Evolutionary conservation across 2,888 invertebrate species (phyloP), one percentile per base, ranked within the genome.

Genomic region (Cenopis cana): DNA sequence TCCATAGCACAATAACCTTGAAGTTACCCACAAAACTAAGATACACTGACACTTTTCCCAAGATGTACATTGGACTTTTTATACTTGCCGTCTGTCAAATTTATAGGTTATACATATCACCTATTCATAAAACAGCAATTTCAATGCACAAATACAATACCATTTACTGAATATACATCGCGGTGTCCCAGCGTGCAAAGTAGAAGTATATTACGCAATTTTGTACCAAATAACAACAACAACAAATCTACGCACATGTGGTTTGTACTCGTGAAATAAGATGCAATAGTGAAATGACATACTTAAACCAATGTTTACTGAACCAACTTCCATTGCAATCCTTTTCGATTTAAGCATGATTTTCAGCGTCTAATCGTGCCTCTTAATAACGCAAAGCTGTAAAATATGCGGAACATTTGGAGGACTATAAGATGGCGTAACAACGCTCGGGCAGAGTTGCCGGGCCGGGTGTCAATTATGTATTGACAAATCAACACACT

Each of bases 341-440:
- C 82, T 82, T 83, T 85, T 85, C 77, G 81, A 82, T 78, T 84
- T 85, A 85, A 88, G 85, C 85, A 87, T 88, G 80, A 86, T 86
- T 89, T 88, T 86, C 88, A 87, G 86, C 85, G 77, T 82, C 77
- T 85, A 85, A 85, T 82, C 82, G 77, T 81, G 80, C 85, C 85
- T 88, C 84, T 85, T 82, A 85, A 79, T 82, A 86, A 82, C 77
- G 82, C 74, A 84, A 89, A 88, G 86, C 88, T 86, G 88, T 83
- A 87, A 91, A 92, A 92, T 89, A 90, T 90, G 92, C 88, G 89
- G 82, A 91, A 88, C 90, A 87, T 89, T 91, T 91, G 87, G 88
- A 89, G 85, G 89, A 89, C 89, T 89, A 74, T 92, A 94, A 94
- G 90, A 94, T 94, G 93, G 93, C 93, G 93, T 94, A 93, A 93